A percentile compares a stretch with the other conserved stretches of the same genome.
Conservation (phyloP, 2,888 invertebrate species). For the Muschampia plurimacula region DNA sequence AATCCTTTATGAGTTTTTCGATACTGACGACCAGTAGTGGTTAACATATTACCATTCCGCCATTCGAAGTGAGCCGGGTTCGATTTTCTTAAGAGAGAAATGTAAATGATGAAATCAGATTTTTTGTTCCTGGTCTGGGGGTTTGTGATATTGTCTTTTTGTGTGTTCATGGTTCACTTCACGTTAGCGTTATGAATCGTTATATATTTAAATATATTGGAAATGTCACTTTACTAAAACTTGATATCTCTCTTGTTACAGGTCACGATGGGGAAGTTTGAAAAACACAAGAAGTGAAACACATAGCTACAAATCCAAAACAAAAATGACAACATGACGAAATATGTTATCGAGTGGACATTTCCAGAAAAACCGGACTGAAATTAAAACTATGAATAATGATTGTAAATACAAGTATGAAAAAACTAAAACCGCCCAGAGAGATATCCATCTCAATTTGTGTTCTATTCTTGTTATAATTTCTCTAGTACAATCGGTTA, state of each 20-base stretch:
- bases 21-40: too few species aligned
- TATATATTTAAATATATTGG: too few species aligned
- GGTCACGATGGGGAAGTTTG: slow-evolving; percentile 56
- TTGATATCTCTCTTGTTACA: slow-evolving; percentile 65
- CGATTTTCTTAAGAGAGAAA: too few species aligned
- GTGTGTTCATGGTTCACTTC: too few species aligned
- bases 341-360: slow-evolving; percentile 68
- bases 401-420: slow-evolving; percentile 46
- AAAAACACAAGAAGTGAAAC: slow-evolving; percentile 51
- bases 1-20: too few species aligned
- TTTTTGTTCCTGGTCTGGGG: too few species aligned
- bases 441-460: slow-evolving; percentile 64
- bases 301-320: slow-evolving; percentile 52
- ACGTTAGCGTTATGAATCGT: too few species aligned
- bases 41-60: too few species aligned
- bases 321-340: slow-evolving; percentile 77
- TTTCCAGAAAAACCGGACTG: slow-evolving; percentile 64
- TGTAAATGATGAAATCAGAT: too few species aligned
- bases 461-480: slow-evolving; percentile 64
- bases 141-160: too few species aligned
- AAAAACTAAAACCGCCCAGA: slow-evolving; percentile 54
- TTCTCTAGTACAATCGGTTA: slow-evolving; percentile 67
- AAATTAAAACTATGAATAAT: slow-evolving; percentile 54
- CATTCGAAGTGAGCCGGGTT: too few species aligned
- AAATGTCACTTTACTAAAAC: background rate